A percentile compares a stretch with the other conserved stretches of the same genome.
phyloP scores from a whole-genome alignment of 2,113 vertebrate species.

The Triplophysa dalaica region DNA sequence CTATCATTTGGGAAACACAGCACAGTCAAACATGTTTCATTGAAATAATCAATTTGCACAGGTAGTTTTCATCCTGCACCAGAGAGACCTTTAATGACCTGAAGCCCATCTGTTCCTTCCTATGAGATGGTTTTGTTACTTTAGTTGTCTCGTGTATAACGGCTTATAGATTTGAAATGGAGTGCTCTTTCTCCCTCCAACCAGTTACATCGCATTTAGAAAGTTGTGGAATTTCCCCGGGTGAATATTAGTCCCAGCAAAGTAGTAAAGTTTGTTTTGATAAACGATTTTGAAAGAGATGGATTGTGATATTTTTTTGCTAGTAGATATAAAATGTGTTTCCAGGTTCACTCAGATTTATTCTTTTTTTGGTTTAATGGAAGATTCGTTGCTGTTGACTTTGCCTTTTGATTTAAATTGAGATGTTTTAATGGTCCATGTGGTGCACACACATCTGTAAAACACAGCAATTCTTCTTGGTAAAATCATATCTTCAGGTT shows the following conservation, averaged over 20 bases:
- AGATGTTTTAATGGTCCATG: constrained; percentile 17
- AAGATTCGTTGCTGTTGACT: constrained; percentile 23
- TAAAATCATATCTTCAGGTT: background rate
- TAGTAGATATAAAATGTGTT: background rate
- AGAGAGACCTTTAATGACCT: background rate
- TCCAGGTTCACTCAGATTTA: background rate
- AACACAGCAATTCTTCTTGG: background rate
- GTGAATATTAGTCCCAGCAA: background rate
- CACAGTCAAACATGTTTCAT: background rate
- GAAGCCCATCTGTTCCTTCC: background rate
- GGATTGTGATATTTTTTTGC: background rate
- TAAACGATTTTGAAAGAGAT: background rate
- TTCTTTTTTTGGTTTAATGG: background rate
- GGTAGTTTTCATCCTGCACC: background rate
- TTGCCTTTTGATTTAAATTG: constrained; percentile 20
- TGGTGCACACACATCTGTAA: background rate
- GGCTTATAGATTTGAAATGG: background rate
- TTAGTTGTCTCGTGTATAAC: background rate
- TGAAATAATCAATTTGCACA: background rate
- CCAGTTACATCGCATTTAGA: background rate
- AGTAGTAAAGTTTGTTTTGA: constrained; percentile 21
- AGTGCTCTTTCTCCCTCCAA: background rate
- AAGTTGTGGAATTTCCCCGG: background rate
- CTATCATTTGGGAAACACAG: background rate
- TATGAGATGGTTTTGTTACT: background rate